A percentile compares a stretch with the other conserved stretches of the same genome.
phyloP scores from a whole-genome alignment of 2,797 vertebrate species.

The Xyrichtys novacula region DNA sequence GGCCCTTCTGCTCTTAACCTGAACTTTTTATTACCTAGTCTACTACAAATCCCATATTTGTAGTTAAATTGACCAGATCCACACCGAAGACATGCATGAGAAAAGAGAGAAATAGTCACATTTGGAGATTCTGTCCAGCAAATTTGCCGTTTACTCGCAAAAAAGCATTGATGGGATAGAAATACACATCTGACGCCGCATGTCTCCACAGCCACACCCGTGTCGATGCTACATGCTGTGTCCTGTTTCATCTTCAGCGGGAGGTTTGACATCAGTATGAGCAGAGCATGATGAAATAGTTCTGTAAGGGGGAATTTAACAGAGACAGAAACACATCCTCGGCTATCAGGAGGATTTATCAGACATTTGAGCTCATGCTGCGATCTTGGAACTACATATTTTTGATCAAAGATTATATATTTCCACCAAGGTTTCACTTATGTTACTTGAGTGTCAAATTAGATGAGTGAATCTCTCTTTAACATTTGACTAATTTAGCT shows the following conservation, averaged over 20 bases:
- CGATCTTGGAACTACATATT: conserved; percentile 43
- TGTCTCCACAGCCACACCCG: neutral
- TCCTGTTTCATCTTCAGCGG: neutral
- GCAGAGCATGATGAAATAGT: conserved; percentile 51
- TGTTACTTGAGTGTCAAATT: conserved; percentile 12
- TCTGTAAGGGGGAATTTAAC: conserved; percentile 41
- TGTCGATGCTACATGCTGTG: neutral
- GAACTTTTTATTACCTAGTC: neutral
- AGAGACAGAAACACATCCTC: conserved; percentile 42
- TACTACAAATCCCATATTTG: neutral
- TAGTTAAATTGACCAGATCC: neutral
- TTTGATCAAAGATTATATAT: conserved; percentile 30
- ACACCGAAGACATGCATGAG: neutral
- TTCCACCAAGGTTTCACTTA: neutral
- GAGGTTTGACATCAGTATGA: conserved; percentile 25
- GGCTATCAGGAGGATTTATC: conserved; percentile 56
- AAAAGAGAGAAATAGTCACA: neutral
- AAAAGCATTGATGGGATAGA: neutral
- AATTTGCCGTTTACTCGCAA: neutral
- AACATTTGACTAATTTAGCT: conserved; percentile 30
- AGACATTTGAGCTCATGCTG: conserved; percentile 26
- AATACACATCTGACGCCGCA: neutral
- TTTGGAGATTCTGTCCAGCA: neutral
- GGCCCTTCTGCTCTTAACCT: neutral
- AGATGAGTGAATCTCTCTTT: conserved; percentile 21